Base-by-base conservation (phyloP, 2,888 invertebrate genomes). In the Unio delphinus region DNA sequence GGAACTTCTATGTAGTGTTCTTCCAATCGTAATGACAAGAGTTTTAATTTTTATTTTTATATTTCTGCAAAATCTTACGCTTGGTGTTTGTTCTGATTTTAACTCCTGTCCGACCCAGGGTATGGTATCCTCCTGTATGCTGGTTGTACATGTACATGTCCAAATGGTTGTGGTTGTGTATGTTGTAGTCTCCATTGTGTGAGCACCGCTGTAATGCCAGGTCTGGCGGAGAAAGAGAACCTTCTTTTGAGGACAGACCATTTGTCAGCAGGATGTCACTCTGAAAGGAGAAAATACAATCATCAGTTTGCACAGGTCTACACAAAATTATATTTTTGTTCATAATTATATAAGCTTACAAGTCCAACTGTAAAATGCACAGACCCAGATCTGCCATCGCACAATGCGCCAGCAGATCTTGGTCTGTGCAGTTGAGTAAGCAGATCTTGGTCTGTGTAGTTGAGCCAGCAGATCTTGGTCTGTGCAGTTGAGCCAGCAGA, bases 121-220 rank as follows among this genome's bases (percentile, higher is more conserved):
- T 81, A 64, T 81, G 81, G 66, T 81, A 81, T 28, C 81, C 81
- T 1, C 79, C 81, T 20, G 68, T 34, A 60, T 81, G 81, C 64
- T 69, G 67, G 67, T 77, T 77, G 26, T 70, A 77, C 23, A 59
- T 57, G 15, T 45, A 45, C 45, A 45, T 45, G 45, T 45, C 45
- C 45, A 45, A 11, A 55, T 73, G 68, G 62, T 73, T 69, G 26
- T 56, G 63, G 64, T 65, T 65, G 30, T 45, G 54, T 3, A 57
- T 55, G 57, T 59, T 65, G 59, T 66, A 72, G 60, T 80, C 77
- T 20, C 77, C 77, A 45, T 75, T 81, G 68, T 79, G 73, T 26
- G 72, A 65, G 63, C 75, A 80, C 34, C 81, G 68, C 70, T 78
- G 78, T 26, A 81, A 67, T 11, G 78, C 72, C n/a, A 81, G 73